These are phyloP conservation scores for Harlomillsia oculata DNA, from an alignment of 1,140 invertebrate genomes.

Conservation along the genomic window DNA sequence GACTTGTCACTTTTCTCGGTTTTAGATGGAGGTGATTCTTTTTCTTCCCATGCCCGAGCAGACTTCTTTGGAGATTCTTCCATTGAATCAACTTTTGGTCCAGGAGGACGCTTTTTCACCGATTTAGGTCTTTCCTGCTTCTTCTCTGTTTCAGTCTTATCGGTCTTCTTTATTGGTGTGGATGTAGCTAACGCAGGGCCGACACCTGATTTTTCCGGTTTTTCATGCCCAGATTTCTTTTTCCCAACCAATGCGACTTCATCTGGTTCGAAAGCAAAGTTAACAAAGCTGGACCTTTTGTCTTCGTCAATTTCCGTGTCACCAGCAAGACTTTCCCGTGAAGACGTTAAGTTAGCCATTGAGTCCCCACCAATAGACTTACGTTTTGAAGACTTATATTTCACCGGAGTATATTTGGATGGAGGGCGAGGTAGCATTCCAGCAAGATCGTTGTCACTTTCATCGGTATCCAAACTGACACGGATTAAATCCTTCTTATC, in stretches of 20 bases:
- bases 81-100: too few species aligned
- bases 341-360: conserved; percentile 10
- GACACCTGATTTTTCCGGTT: too few species aligned
- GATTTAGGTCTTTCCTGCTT: background rate
- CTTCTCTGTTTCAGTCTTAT: conserved; percentile 9
- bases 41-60: background rate
- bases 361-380: conserved; percentile 22
- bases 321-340: conserved; percentile 8
- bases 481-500: conserved; percentile 32
- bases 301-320: conserved; percentile 12
- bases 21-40: background rate
- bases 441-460: conserved; percentile 22
- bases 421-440: conserved; percentile 4
- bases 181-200: background rate
- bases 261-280: conserved; percentile 30
- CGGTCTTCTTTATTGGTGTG: background rate
- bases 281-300: conserved; percentile 5
- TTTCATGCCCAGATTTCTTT: too few species aligned
- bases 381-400: conserved; percentile 11
- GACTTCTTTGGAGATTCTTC: background rate
- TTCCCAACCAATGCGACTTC: conserved; percentile 13
- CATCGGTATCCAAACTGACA: conserved; percentile 31
- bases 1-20: background rate
- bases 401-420: background rate
- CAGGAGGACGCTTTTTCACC: background rate